These are phyloP conservation scores for Dufourea novaeangliae DNA, from an alignment of 1,140 invertebrate genomes.

Conservation along the genomic window DNA sequence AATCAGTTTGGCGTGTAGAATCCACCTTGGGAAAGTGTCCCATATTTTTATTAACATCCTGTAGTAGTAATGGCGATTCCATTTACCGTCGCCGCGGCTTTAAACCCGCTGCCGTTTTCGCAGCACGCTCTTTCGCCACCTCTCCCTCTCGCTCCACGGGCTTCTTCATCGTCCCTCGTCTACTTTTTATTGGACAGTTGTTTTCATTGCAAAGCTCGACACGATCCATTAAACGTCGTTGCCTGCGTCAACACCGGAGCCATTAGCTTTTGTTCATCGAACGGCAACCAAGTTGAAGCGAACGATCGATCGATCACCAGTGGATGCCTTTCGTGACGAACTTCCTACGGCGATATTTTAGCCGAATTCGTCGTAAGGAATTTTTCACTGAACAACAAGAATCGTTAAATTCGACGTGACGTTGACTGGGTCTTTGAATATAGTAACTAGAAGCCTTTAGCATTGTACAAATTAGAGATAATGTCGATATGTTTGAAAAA, in stretches of 20 bases:
- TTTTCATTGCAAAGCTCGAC: constrained; percentile 61
- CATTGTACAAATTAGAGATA: too few relatives aligned
- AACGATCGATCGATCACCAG: constrained; percentile 43
- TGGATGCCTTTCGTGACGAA: not conserved
- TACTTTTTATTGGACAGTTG: constrained; percentile 53
- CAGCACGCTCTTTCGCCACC: not conserved
- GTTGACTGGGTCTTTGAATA: too few relatives aligned
- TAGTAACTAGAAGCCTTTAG: too few relatives aligned
- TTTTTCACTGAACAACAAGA: too few relatives aligned
- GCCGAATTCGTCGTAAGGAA: not conserved
- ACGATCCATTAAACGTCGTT: constrained; percentile 64
- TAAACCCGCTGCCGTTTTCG: constrained; percentile 13
- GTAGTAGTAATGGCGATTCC: constrained; percentile 42
- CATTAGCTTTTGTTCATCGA: constrained; percentile 57
- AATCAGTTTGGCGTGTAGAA: too few relatives aligned
- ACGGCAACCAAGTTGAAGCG: constrained; percentile 21
- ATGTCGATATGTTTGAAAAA: too few relatives aligned
- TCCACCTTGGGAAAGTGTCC: too few relatives aligned
- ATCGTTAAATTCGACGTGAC: too few relatives aligned
- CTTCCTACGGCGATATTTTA: not conserved
- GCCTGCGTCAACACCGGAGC: constrained; percentile 61
- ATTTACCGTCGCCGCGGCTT: constrained; percentile 28
- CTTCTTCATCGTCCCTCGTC: constrained; percentile 2
- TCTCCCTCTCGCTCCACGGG: not conserved
- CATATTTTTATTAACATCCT: too few relatives aligned